A percentile compares a stretch with the other conserved stretches of the same genome.
Evolutionary conservation across 2,888 invertebrate genomes (phyloP).

Genomic region (Rotaria socialis): DNA sequence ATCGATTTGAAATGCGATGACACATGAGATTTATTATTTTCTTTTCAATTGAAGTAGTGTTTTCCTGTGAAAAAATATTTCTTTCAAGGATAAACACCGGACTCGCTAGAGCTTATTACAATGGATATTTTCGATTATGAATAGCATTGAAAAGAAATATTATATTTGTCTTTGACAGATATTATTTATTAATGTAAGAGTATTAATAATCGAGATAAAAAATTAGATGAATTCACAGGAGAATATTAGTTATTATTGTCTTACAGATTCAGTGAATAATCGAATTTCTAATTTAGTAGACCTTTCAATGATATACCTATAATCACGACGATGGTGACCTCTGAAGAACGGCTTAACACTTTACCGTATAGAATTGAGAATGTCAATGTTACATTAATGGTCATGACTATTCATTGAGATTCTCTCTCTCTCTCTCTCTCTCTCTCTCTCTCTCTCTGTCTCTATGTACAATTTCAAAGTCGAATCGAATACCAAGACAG

Average conservation of each 20-base stretch:
- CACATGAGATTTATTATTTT: too few species aligned
- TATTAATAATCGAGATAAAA: not conserved
- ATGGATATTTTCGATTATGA: not conserved
- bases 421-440: too few species aligned
- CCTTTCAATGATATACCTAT: not conserved
- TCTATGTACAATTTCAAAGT: too few species aligned
- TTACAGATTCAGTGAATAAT: not conserved
- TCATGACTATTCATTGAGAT: not conserved
- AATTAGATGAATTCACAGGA: not conserved
- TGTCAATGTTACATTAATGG: not conserved
- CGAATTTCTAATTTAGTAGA: not conserved
- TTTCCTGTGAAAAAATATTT: not conserved
- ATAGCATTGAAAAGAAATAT: not conserved
- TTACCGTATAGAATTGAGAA: not conserved
- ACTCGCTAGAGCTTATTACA: too few species aligned
- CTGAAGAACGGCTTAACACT: not conserved
- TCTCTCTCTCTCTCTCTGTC: too few species aligned
- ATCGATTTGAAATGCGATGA: too few species aligned
- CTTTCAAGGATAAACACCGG: too few species aligned
- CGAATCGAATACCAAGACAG: too few species aligned
- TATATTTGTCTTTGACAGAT: not conserved
- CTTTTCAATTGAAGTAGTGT: not conserved
- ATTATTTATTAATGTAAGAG: not conserved
- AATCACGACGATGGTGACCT: not conserved
- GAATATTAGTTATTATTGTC: not conserved